A percentile compares a stretch with the other conserved stretches of the same genome.
Evolutionary conservation across 2,888 invertebrate species (phyloP).

Genomic region (Eupithecia exiguata): DNA sequence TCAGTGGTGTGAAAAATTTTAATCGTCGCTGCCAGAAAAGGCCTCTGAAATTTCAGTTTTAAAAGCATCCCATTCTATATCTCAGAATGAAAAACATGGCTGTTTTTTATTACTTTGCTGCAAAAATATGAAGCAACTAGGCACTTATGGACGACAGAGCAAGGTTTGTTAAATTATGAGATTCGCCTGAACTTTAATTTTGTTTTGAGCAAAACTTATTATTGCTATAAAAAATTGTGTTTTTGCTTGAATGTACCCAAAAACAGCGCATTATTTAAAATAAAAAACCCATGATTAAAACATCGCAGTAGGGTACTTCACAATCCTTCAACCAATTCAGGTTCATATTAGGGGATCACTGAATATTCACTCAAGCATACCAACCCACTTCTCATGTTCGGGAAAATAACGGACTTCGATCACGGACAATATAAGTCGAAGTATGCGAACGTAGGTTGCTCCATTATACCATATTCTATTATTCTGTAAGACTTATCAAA

Average conservation of each 20-base stretch:
- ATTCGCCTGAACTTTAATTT: no score
- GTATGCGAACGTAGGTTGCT: slow-evolving; percentile 11
- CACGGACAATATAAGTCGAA: slow-evolving; percentile 27
- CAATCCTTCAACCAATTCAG: slow-evolving; percentile 41
- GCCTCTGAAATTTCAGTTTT: slow-evolving; percentile 34
- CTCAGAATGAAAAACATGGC: neutral
- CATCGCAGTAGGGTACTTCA: slow-evolving; percentile 26
- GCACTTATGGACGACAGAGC: neutral
- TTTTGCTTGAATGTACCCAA: neutral
- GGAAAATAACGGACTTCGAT: slow-evolving; percentile 44
- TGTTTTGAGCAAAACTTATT: neutral
- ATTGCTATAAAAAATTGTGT: neutral
- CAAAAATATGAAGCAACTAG: neutral
- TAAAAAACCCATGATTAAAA: neutral
- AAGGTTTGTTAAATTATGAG: neutral
- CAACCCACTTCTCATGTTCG: slow-evolving; percentile 42
- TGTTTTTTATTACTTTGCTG: neutral
- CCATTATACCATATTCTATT: neutral
- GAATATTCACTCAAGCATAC: slow-evolving; percentile 50
- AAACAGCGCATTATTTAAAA: neutral
- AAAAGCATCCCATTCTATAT: neutral
- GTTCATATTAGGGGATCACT: slow-evolving; percentile 48
- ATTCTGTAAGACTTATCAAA: neutral
- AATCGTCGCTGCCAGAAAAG: slow-evolving; percentile 51
- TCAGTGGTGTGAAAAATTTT: slow-evolving; percentile 70